Evolutionary conservation across 2,113 vertebrate genomes (phyloP).

Genomic region (Platysteira castanea): DNA sequence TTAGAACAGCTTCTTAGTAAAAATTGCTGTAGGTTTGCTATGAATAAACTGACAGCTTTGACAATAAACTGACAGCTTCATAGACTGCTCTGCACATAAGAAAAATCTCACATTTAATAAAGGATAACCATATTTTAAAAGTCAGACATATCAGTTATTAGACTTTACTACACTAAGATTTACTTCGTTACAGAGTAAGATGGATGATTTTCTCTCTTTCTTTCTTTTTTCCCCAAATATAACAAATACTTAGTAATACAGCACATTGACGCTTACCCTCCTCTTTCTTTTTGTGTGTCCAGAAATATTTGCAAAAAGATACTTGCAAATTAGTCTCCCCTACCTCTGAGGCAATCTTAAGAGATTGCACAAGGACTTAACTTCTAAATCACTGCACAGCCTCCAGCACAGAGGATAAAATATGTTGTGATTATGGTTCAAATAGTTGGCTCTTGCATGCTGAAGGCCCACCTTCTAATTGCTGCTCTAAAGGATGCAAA

Average conservation of each 20-base stretch:
- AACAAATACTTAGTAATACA: neutral
- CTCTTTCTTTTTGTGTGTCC: neutral
- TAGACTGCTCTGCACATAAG: neutral
- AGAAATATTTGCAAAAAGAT: neutral
- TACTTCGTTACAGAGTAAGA: conserved; percentile 7
- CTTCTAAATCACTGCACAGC: neutral
- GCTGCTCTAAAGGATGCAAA: neutral
- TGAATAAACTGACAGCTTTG: neutral
- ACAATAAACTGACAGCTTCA: neutral
- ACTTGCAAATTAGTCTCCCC: neutral
- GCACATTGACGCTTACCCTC: neutral
- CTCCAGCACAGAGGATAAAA: neutral
- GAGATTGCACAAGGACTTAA: neutral
- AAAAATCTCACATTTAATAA: conserved; percentile 24
- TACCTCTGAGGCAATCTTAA: neutral
- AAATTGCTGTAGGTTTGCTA: neutral
- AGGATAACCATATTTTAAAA: neutral
- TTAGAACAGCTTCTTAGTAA: neutral
- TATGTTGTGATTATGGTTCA: neutral
- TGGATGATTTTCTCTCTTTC: neutral
- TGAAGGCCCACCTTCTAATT: conserved; percentile 12
- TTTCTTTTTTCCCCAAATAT: no score
- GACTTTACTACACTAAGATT: conserved; percentile 31
- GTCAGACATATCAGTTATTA: conserved; percentile 34
- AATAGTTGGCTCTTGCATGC: neutral